Conservation (phyloP, 2,888 invertebrate species). For the Netelia fuscicornis region DNA sequence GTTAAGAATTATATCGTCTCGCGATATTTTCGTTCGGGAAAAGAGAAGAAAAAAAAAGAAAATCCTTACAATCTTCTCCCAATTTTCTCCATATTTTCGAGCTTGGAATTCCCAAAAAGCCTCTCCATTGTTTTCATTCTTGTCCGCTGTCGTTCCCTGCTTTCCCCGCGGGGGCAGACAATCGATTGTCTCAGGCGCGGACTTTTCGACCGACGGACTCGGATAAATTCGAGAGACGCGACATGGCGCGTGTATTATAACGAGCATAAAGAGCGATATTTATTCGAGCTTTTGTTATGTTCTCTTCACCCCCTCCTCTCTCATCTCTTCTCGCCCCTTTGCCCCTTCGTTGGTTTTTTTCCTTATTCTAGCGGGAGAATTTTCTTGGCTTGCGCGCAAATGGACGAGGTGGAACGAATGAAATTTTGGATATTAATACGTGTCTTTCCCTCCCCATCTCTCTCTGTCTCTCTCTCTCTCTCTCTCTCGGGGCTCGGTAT, state of each 20-base stretch:
- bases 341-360: not conserved
- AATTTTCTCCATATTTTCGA: not conserved
- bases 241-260: slow-evolving; percentile 8
- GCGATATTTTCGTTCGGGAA: not conserved
- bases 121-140: slow-evolving; percentile 5
- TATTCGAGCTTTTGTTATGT: slow-evolving; percentile 61
- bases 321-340: too few species aligned
- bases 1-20: not conserved
- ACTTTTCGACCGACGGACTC: slow-evolving; percentile 10
- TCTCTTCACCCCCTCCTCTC: not conserved
- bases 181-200: not conserved
- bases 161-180: not conserved
- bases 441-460: not conserved
- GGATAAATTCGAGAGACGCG: slow-evolving; percentile 25
- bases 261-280: slow-evolving; percentile 51
- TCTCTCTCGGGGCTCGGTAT: not conserved
- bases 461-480: too few species aligned
- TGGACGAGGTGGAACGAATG: slow-evolving; percentile 24
- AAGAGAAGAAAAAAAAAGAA: too few species aligned
- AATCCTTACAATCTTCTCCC: not conserved
- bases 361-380: slow-evolving; percentile 8
- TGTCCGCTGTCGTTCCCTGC: not conserved
- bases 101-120: slow-evolving; percentile 4
- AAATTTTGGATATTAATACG: slow-evolving; percentile 58
- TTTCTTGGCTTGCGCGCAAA: slow-evolving; percentile 40